Base-by-base conservation (phyloP, 2,888 invertebrate species). In the Apodemia zela region DNA sequence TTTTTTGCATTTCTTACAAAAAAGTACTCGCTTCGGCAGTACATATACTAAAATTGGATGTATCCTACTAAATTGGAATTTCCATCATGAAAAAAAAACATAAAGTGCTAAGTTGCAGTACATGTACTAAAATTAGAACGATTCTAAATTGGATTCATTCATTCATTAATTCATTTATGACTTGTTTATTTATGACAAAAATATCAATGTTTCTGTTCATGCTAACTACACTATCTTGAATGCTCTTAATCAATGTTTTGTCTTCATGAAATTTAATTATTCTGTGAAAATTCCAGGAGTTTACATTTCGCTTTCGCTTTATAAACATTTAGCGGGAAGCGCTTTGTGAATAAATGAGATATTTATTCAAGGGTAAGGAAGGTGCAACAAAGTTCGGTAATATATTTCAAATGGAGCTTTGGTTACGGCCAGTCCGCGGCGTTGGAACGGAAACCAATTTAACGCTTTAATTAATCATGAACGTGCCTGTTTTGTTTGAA, bases 281-380 rank as follows among this genome's bases (percentile, higher is more conserved):
- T 33, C 35, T 21, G 58, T 58, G n/a, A 58, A 33, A 58, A 58
- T 58, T 58, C 33, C 5, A 58, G n/a, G 35, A 58, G 58, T 58
- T 29, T 58, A 58, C 58, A 17, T 25, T 58, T 58, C 17, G 33
- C 33, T 21, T 58, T 58, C 25, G n/a, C 58, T 58, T 58, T 58
- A 35, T 58, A 17, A 58, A 58, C 35, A 58, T 58, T 58, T 58
- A 58, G 58, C 58, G 58, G 33, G 33, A 35, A 29, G 35, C 58
- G 25, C 29, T 58, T n/a, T n/a, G 57, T 58, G 58, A 58, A 58
- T 58, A 58, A 35, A 58, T 58, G 58, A 21, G 58, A 58, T 21
- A 38, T 38, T 58, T 58, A 51, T 51, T 51, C 11, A 18, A 51
- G 51, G 51, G 54, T 25, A 13, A 54, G 54, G 54, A 54, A 54